Base-by-base conservation (phyloP, 2,113 vertebrate species). In the Grallaria varia region DNA sequence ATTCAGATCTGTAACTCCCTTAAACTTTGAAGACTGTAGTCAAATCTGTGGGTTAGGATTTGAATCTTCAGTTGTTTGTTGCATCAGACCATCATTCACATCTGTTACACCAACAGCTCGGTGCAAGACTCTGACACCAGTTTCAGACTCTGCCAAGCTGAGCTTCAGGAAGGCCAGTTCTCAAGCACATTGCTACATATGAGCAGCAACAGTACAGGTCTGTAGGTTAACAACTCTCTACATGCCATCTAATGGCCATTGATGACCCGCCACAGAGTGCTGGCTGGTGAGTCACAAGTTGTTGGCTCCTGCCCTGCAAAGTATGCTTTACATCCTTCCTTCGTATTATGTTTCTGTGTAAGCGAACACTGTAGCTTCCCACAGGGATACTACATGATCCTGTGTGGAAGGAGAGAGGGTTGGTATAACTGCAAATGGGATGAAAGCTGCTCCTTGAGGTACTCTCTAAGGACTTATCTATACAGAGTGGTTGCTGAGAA, bases 1-100 rank as follows among this genome's bases (percentile, higher is more conserved):
- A 95, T 88, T 91, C 82, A 88, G 93, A 96, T 97, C 87, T 92
- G 92, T 97, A 92, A 77, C 13, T 80, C 55, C 47, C 44, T 60
- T 55, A 64, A 71, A 63, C 87, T 96, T 94, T 95, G 91, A 94
- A 88, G 91, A 62, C 53, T 71, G 14, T 31, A 74, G 79, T 93
- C 80, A 95, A 49, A 93, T 90, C 60, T 93, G 92, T 84, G 89
- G 88, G 44, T 96, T 95, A 86, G 84, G 40, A 66, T 96, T 96
- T 79, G 87, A 66, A 40, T 66, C 91, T 87, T 59, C 72, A 76
- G 58, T 91, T 72, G 50, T 56, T 62, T 83, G 74, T 88, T 94
- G 82, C 47, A 10, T 77, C 84, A 90, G 58, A 31, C 35, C 74
- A 71, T 56, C 67, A 11, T 56, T 92, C 75, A 6, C 93, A 86